phyloP scores from a whole-genome alignment of 2,888 invertebrate species.

The Dolichomitus sp. region DNA sequence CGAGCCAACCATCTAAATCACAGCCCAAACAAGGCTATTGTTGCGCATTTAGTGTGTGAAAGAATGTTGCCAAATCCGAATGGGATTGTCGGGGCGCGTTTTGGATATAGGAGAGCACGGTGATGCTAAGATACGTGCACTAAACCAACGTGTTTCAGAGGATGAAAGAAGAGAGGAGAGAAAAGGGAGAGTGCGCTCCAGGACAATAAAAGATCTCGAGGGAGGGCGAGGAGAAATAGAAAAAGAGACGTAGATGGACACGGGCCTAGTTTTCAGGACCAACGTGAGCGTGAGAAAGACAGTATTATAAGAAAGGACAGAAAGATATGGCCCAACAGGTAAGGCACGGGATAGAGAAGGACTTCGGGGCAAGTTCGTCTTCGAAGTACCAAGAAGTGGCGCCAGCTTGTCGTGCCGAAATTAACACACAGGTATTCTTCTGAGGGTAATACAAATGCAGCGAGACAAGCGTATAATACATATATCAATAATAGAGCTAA shows the following conservation, averaged over 20 bases:
- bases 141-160: conserved; percentile 56
- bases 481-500: conserved; percentile 28
- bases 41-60: conserved; percentile 85
- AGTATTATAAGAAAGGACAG: conserved; percentile 58
- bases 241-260: conserved; percentile 52
- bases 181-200: conserved; percentile 54
- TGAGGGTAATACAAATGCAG: conserved; percentile 55
- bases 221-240: conserved; percentile 66
- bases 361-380: conserved; percentile 65
- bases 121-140: conserved; percentile 37
- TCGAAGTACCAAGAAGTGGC: conserved; percentile 77
- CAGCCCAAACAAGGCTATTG: conserved; percentile 84
- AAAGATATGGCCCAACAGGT: conserved; percentile 56
- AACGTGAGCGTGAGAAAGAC: conserved; percentile 65
- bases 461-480: conserved; percentile 51
- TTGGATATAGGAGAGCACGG: conserved; percentile 31
- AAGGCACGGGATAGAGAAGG: conserved; percentile 54
- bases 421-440: conserved; percentile 61
- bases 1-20: conserved; percentile 81
- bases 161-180: conserved; percentile 48
- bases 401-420: conserved; percentile 81
- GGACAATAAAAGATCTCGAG: conserved; percentile 66
- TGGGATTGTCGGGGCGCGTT: conserved; percentile 57
- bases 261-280: conserved; percentile 60
- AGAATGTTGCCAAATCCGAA: conserved; percentile 83